Base-by-base conservation (phyloP, 2,888 invertebrate species). In the Myathropa florea region DNA sequence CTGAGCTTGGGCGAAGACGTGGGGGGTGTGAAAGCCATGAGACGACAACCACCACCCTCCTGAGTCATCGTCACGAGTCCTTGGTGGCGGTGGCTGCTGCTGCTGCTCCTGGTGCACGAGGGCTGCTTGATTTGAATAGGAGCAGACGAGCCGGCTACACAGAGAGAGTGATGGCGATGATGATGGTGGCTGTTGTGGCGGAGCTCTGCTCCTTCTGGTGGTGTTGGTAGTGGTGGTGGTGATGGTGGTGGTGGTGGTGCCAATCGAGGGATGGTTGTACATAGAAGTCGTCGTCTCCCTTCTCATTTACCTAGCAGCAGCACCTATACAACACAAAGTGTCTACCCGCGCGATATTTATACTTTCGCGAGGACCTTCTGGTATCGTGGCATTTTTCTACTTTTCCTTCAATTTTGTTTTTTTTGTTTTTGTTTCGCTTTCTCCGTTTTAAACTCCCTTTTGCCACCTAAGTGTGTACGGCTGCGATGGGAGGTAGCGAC, bases 41-140 rank as follows among this genome's bases (percentile, higher is more conserved):
- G 86, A 46, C 46, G 46, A 14, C n/a, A 14, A 83, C 83, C 75
- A 23, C 70, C 82, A 82, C 84, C 83, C 86, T 72, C 84, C 78
- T 83, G 86, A 86, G 86, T 86, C 86, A 86, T 86, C 83, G 86
- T 82, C 83, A 83, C 83, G 82, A 86, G 86, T 83, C 86, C 86
- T 86, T 86, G 86, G 75, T 78, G 83, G 83, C 68, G 83, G 65
- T 78, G 68, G 63, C 78, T 78, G 70, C 55, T 78, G 55, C 75
- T 73, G 64, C 55, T 81, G n/a, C 33, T 72, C 28, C 60, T 67
- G 65, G 60, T 79, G 86, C 86, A 83, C 78, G 86, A 86, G 75
- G 65, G 75, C 78, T 86, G 86, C 78, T 83, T 78, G 70, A 79
- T 83, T 86, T 86, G 83, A 86, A 86, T 83, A 83, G 83, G 61